Conservation (phyloP, 2,797 vertebrate species). For the Syngnathus rostellatus region DNA sequence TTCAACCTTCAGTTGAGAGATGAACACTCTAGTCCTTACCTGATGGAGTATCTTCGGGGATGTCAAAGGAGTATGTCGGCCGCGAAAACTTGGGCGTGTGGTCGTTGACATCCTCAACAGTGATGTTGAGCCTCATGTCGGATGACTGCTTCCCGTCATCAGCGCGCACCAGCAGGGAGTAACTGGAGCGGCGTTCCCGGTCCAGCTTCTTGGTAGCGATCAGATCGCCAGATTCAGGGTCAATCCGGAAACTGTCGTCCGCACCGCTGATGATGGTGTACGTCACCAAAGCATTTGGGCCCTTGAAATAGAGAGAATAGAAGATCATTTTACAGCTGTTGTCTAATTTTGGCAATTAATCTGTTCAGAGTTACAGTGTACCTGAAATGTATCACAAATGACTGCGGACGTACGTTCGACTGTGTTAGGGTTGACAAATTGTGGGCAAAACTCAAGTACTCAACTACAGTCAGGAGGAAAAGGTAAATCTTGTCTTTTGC, state of each 20-base stretch:
- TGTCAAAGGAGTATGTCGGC: constrained; percentile 85
- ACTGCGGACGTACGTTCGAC: background rate
- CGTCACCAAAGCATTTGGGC: constrained; percentile 91
- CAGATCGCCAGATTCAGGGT: constrained; percentile 91
- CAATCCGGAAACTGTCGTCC: constrained; percentile 90
- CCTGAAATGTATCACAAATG: background rate
- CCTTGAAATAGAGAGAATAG: constrained; percentile 57
- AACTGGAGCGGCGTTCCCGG: constrained; percentile 87
- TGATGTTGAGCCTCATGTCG: constrained; percentile 91
- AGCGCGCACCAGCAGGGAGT: constrained; percentile 87
- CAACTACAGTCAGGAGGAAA: background rate
- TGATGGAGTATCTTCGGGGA: constrained; percentile 83
- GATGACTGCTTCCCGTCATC: constrained; percentile 94
- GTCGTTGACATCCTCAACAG: constrained; percentile 90
- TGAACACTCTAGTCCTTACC: constrained; percentile 59
- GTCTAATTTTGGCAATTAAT: background rate
- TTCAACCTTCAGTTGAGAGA: background rate
- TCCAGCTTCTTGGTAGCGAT: constrained; percentile 87
- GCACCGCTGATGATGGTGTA: constrained; percentile 95
- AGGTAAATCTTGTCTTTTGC: background rate
- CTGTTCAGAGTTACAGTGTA: background rate
- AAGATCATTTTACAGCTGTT: background rate
- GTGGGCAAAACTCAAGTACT: too few relatives aligned
- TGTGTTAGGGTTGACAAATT: too few relatives aligned
- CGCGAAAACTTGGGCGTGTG: constrained; percentile 88